Evolutionary conservation across 2,113 vertebrate genomes (phyloP), one percentile per base, ranked within the genome.

Genomic region (Sardina pilchardus): DNA sequence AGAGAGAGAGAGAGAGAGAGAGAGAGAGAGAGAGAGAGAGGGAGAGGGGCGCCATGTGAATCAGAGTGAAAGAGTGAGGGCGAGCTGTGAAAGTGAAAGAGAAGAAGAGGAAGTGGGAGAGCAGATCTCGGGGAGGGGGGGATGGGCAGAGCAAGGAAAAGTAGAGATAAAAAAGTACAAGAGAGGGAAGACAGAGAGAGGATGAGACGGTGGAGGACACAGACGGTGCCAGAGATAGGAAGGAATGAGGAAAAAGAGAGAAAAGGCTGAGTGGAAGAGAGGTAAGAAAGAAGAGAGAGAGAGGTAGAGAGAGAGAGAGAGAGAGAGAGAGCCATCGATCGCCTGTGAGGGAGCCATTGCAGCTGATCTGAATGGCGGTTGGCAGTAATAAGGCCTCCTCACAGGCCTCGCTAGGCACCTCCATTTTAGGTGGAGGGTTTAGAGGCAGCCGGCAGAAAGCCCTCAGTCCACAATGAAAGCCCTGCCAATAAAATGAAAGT

Each of bases 321-420:
- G 81, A 56, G 71, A 84, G 43, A 30, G 83, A 85, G 42, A 48
- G 63, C 56, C 53, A 89, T 89, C 82, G 86, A 89, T 88, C 42
- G 43, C 19, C 82, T 85, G 39, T 36, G 78, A 67, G 86, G 50
- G 71, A 36, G 14, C 83, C 84, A 84, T 82, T 87, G 47, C 50
- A 83, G 59, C 82, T 42, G 75, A 34, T 85, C 71, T 36, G 36
- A 84, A 87, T 87, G 83, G 83, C n/a, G 84, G 67, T 89, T 82
- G n/a, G 42, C 84, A 80, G 86, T 21, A 85, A 87, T 87, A 85
- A 85, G 83, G 71, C 48, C 63, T 80, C 78, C 26, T 67, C 71
- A 16, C 39, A 71, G 50, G 30, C 30, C 42, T 44, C 80, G 82
- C 24, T 44, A 24, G 21, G 81, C 75, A 26, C 34, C 16, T 24